Percentiles rank a stretch among this genome's conserved stretches.
phyloP scores from a whole-genome alignment of 64 coral and sea anemone species.

The Hydrozoanthus tunicans region DNA sequence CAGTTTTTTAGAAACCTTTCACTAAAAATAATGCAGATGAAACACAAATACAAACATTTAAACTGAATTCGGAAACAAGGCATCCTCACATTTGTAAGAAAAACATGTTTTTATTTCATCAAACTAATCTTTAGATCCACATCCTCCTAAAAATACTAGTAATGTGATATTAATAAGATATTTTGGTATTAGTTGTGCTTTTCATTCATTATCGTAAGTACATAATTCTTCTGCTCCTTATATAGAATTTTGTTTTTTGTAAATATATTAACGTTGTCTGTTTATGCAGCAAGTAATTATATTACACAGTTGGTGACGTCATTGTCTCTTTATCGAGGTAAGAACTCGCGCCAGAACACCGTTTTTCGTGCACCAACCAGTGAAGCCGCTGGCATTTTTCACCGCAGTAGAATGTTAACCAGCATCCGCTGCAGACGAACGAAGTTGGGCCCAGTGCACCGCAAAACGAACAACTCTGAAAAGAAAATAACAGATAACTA shows the following conservation, averaged over 20 bases:
- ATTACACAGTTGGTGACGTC: background rate
- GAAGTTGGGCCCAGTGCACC: background rate
- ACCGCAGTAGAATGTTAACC: slow-evolving; percentile 46
- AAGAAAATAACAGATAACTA: background rate
- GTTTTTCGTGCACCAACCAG: slow-evolving; percentile 29
- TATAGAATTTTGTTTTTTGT: background rate
- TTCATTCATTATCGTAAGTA: no score
- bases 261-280: background rate
- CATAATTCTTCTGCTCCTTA: no score
- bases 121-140: no score
- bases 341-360: slow-evolving; percentile 12
- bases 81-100: no score
- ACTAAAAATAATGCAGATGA: no score
- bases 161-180: no score
- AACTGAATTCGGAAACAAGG: no score
- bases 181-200: no score
- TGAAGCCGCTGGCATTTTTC: slow-evolving; percentile 48
- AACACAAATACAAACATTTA: no score
- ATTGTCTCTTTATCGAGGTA: slow-evolving; percentile 39
- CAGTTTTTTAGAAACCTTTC: no score
- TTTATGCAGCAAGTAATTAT: background rate
- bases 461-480: slow-evolving; percentile 36
- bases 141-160: no score
- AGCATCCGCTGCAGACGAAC: slow-evolving; percentile 46
- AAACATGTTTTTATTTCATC: no score